Base-by-base conservation (phyloP, 2,113 vertebrate species). In the Elachura formosa region DNA sequence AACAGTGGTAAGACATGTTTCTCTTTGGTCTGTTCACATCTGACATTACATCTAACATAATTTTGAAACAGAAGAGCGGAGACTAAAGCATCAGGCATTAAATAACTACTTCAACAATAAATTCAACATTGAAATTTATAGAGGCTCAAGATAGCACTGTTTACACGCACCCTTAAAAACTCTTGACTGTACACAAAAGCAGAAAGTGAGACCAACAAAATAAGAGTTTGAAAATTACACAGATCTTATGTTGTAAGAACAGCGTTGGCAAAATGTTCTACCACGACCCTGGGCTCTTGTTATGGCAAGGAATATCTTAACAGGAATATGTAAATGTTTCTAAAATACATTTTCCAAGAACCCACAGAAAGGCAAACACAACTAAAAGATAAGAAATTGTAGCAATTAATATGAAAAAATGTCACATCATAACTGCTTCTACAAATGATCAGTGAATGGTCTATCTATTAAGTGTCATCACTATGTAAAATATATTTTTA, bases 181-280 rank as follows among this genome's bases (percentile, higher is more conserved):
- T 29, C 8, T 14, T 49, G 15, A 9, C 5, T 2, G 0, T 23
- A 56, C 4, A 4, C 8, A 59, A 56, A 76, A 86, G 25, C 3
- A 66, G 28, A 55, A 76, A 80, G 5, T 17, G 33, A 69, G 10
- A 73, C 14, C 12, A 68, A 43, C 3, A 77, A 28, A 89, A 46
- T 7, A 63, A 63, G 43, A 25, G 7, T 63, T 67, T 74, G 24
- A 77, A 91, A 73, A 38, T 18, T 11, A 36, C 20, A 34, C 3
- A 83, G 73, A 40, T 25, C 1, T 25, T 21, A 7, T 0, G 0
- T 24, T 87, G 2, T 0, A 1, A 88, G 34, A 67, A 52, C 4
- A 8, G 2, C 7, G 4, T 3, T n/a, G 10, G 15, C 9, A 74
- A 81, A 93, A 58, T 5, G 0, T 54, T n/a, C 14, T 41, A 12